A percentile compares a stretch with the other conserved stretches of the same genome.
phyloP scores from a whole-genome alignment of 2,797 vertebrate genomes.

The Chiloscyllium punctatum region DNA sequence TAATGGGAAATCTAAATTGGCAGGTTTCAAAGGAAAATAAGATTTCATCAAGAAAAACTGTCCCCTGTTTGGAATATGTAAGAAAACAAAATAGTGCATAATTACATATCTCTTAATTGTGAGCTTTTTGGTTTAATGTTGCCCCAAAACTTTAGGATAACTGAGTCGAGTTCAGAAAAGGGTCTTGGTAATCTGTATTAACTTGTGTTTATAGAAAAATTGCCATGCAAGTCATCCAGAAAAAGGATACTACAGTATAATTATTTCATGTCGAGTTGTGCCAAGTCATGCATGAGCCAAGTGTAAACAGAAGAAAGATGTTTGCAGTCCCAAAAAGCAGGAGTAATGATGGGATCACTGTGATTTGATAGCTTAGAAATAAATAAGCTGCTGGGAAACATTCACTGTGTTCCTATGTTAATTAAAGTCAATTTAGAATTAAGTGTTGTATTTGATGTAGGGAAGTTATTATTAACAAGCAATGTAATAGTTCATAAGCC shows the following conservation, averaged over 20 bases:
- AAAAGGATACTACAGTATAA: conserved; percentile 22
- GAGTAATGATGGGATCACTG: conserved; percentile 34
- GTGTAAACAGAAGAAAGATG: conserved; percentile 31
- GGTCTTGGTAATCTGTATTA: background rate
- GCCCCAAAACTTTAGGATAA: background rate
- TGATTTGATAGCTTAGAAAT: conserved; percentile 33
- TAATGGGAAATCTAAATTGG: background rate
- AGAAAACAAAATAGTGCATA: background rate
- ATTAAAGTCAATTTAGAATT: conserved; percentile 5
- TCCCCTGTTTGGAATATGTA: background rate
- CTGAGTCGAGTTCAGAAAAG: background rate
- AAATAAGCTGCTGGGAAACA: conserved; percentile 33
- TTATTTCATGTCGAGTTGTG: conserved; percentile 9
- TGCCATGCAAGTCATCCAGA: background rate
- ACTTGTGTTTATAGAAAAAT: conserved; percentile 14
- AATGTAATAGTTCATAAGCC: background rate
- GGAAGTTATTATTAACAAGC: background rate
- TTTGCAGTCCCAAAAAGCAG: conserved; percentile 12
- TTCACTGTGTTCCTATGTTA: background rate
- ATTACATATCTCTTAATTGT: background rate
- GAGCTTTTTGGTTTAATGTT: background rate
- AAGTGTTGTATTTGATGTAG: background rate
- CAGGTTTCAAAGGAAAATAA: background rate
- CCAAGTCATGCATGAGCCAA: conserved; percentile 32
- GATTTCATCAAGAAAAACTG: background rate